Conservation (phyloP, 2,113 vertebrate species). For the Salminus brasiliensis region DNA sequence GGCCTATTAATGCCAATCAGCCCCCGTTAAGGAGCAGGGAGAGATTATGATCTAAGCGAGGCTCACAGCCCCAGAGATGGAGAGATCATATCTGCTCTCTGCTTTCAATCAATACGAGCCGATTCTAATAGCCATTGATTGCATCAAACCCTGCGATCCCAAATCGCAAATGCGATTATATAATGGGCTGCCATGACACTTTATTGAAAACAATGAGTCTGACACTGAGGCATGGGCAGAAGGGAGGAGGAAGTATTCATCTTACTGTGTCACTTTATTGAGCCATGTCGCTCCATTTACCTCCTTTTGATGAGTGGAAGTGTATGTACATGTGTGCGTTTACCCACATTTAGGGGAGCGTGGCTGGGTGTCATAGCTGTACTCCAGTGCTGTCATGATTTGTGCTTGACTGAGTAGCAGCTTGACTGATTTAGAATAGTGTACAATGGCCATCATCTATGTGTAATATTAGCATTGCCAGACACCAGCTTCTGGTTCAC, state of each 20-base stretch:
- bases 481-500: no score
- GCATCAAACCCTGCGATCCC: slow-evolving; percentile 77
- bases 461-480: no score
- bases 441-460: no score
- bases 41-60: slow-evolving; percentile 46
- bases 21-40: slow-evolving; percentile 35
- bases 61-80: slow-evolving; percentile 51
- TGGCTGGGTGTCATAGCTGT: neutral
- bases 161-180: slow-evolving; percentile 81
- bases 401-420: no score
- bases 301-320: slow-evolving; percentile 49
- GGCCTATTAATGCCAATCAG: slow-evolving; percentile 57
- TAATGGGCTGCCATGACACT: slow-evolving; percentile 77
- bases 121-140: slow-evolving; percentile 83
- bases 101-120: slow-evolving; percentile 79
- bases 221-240: slow-evolving; percentile 59
- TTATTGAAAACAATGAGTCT: slow-evolving; percentile 83
- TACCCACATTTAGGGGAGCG: neutral
- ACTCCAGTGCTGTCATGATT: neutral
- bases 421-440: no score
- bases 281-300: slow-evolving; percentile 61
- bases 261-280: slow-evolving; percentile 68
- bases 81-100: slow-evolving; percentile 73
- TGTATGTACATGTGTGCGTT: no score
- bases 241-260: slow-evolving; percentile 72